phyloP scores from a whole-genome alignment of 1,140 invertebrate genomes.

The Varroa destructor region DNA sequence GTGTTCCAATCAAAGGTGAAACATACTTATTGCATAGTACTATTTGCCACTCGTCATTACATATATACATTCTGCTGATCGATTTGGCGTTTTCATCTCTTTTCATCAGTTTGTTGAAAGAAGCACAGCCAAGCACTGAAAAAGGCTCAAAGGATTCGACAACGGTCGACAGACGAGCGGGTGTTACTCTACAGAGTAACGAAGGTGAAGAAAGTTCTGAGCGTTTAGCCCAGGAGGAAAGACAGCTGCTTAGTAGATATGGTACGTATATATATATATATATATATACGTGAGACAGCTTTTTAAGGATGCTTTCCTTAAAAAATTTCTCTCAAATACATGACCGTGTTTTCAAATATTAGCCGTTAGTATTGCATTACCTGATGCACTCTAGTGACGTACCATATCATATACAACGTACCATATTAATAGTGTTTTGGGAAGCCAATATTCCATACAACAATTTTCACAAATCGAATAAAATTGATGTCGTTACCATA shows the following conservation, averaged over 20 bases:
- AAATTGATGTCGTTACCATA: no score
- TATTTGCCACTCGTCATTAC: no score
- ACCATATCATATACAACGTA: no score
- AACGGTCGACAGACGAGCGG: conserved; percentile 37
- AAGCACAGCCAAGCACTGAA: conserved; percentile 41
- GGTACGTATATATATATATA: conserved; percentile 43
- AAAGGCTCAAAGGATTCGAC: conserved; percentile 36
- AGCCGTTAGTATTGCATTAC: no score
- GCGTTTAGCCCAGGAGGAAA: conserved; percentile 49
- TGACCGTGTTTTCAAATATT: no score
- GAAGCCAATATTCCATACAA: no score
- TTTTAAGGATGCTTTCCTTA: background rate
- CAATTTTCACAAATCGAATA: no score
- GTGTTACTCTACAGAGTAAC: conserved; percentile 36
- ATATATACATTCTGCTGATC: no score
- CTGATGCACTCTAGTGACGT: no score
- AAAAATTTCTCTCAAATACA: no score
- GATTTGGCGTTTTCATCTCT: background rate
- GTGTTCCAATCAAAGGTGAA: no score
- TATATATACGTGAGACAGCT: background rate
- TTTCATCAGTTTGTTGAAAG: conserved; percentile 40
- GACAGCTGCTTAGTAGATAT: conserved; percentile 79
- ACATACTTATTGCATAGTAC: conserved; percentile 31
- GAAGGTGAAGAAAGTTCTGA: conserved; percentile 40
- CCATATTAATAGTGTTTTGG: no score